Percentiles rank a stretch among this genome's conserved stretches.
phyloP scores from a whole-genome alignment of 1,140 invertebrate species.

The Drosophila parvula region DNA sequence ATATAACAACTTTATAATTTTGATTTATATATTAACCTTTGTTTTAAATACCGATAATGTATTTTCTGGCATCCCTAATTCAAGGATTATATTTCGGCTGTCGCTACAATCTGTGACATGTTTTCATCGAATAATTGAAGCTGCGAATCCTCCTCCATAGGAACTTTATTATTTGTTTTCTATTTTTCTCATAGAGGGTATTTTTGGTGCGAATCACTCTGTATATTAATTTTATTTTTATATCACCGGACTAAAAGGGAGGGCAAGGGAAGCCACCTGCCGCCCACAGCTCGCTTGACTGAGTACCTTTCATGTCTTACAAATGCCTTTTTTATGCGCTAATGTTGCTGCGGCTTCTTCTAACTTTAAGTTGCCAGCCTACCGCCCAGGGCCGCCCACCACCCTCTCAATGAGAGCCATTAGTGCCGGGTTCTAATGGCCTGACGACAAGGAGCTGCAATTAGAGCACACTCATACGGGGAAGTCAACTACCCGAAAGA shows the following conservation, averaged over 20 bases:
- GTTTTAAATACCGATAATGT: too few species aligned
- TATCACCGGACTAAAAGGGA: conserved; percentile 9
- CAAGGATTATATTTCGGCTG: too few species aligned
- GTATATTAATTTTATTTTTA: conserved; percentile 35
- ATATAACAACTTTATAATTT: too few species aligned
- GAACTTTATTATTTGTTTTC: not conserved
- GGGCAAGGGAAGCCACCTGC: conserved; percentile 21
- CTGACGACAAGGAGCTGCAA: conserved; percentile 77
- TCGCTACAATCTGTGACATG: too few species aligned
- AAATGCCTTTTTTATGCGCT: conserved; percentile 81
- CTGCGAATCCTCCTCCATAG: too few species aligned
- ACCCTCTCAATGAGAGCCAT: conserved; percentile 53
- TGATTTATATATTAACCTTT: too few species aligned
- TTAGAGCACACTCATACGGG: conserved; percentile 54
- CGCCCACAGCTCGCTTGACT: conserved; percentile 50
- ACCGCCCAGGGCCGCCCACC: conserved; percentile 9
- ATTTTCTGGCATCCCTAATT: too few species aligned
- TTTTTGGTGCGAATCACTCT: not conserved
- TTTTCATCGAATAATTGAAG: too few species aligned
- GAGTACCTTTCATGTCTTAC: conserved; percentile 79
- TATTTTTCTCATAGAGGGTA: too few species aligned
- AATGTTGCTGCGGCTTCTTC: conserved; percentile 70
- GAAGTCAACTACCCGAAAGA: conserved; percentile 47
- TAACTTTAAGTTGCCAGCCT: conserved; percentile 50
- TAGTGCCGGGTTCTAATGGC: conserved; percentile 71